These are phyloP conservation scores for Montipora foliosa DNA, from an alignment of 64 coral and sea anemone species.

Conservation along the genomic window DNA sequence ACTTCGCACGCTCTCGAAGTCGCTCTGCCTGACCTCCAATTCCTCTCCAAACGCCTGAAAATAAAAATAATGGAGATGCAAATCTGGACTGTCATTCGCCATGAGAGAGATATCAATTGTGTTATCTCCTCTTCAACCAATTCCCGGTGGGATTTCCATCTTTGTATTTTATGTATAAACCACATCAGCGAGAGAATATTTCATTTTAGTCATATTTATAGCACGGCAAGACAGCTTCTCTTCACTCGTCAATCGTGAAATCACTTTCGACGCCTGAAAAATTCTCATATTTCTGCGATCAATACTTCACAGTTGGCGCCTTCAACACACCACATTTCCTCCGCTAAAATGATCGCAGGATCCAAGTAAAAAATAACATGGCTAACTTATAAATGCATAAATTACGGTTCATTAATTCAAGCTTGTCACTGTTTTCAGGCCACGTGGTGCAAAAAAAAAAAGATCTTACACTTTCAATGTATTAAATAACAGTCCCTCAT, in stretches of 20 bases:
- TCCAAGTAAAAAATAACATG: slow-evolving; percentile 10
- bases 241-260: neutral
- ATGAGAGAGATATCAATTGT: neutral
- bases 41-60: slow-evolving; percentile 92
- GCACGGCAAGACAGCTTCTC: neutral
- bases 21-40: slow-evolving; percentile 67
- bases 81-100: slow-evolving; percentile 26
- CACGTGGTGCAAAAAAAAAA: neutral
- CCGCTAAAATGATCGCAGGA: neutral
- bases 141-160: neutral
- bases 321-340: slow-evolving; percentile 27
- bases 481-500: neutral
- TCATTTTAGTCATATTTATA: neutral
- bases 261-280: neutral
- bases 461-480: neutral
- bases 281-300: neutral
- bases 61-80: slow-evolving; percentile 62
- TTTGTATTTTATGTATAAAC: neutral
- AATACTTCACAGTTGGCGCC: neutral
- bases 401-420: slow-evolving; percentile 54
- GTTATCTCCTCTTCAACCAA: neutral
- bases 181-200: neutral
- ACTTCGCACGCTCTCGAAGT: slow-evolving; percentile 81
- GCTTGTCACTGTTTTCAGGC: slow-evolving; percentile 18
- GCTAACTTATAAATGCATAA: neutral